A percentile compares a stretch with the other conserved stretches of the same genome.
Conservation (phyloP, 2,888 invertebrate species). For the Clunio marinus region DNA sequence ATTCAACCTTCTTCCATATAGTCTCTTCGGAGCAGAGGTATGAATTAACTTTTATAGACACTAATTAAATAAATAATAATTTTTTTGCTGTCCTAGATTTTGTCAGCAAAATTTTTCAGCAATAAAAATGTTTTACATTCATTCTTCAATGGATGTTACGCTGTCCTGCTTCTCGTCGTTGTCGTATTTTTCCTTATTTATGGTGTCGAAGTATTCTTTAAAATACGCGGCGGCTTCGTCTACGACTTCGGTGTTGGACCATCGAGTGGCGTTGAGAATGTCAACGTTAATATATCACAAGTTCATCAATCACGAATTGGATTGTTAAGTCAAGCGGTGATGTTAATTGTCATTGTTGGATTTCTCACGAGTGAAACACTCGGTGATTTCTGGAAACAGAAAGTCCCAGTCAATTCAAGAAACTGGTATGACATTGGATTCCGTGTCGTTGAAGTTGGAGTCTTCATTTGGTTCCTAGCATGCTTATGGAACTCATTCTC, state of each 20-base stretch:
- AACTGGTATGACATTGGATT: conserved; percentile 92
- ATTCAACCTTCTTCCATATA: conserved; percentile 84
- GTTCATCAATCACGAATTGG: conserved; percentile 87
- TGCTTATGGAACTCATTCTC: conserved; percentile 95
- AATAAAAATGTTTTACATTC: conserved; percentile 62
- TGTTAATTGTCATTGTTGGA: conserved; percentile 83
- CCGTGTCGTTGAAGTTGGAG: conserved; percentile 86
- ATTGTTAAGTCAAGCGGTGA: conserved; percentile 81
- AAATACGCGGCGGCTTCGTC: conserved; percentile 84
- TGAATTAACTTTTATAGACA: conserved; percentile 39
- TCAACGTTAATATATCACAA: conserved; percentile 74
- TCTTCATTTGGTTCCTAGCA: conserved; percentile 92
- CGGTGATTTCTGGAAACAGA: conserved; percentile 89
- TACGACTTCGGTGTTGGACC: conserved; percentile 56
- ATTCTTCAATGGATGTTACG: conserved; percentile 88
- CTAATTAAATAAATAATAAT: not conserved
- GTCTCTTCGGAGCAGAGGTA: conserved; percentile 71
- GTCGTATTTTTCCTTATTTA: conserved; percentile 91
- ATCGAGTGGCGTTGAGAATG: conserved; percentile 42
- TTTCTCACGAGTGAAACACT: conserved; percentile 88
- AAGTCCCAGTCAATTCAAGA: conserved; percentile 82
- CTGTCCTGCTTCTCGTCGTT: conserved; percentile 82
- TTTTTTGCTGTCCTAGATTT: conserved; percentile 41
- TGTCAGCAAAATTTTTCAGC: conserved; percentile 47
- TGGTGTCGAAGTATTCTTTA: conserved; percentile 91